Conservation (phyloP, 2,888 invertebrate genomes). For the Drosophila pullipes region DNA sequence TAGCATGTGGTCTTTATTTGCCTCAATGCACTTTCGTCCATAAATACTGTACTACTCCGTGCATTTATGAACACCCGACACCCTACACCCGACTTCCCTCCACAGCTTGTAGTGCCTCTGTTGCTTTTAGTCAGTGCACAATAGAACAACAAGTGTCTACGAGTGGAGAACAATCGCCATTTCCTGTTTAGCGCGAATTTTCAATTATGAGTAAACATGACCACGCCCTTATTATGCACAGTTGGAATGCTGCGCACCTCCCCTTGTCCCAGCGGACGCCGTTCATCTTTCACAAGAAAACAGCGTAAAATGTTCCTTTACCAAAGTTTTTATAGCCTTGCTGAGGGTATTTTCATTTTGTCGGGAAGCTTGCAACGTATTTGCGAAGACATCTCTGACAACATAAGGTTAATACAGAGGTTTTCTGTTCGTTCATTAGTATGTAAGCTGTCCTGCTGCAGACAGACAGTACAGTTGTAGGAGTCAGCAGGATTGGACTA, state of each 20-base stretch:
- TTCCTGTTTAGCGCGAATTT: conserved; percentile 81
- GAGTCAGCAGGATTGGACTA: not conserved
- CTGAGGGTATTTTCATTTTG: not conserved
- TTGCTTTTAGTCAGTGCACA: conserved; percentile 43
- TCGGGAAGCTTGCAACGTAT: not conserved
- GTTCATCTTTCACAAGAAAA: conserved; percentile 22
- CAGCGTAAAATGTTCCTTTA: conserved; percentile 55
- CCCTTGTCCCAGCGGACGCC: not conserved
- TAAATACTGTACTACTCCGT: conserved; percentile 57
- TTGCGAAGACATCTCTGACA: not conserved
- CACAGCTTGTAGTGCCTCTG: not conserved
- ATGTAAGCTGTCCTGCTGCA: not conserved
- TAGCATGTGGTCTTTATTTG: conserved; percentile 53
- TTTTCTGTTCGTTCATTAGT: not conserved
- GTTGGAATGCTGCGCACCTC: not conserved
- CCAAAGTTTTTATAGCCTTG: conserved; percentile 32
- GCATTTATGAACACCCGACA: conserved; percentile 59
- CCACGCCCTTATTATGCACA: conserved; percentile 29
- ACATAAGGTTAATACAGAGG: not conserved
- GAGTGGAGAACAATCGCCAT: conserved; percentile 50
- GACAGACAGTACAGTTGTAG: not conserved
- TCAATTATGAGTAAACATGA: conserved; percentile 75
- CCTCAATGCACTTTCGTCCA: conserved; percentile 42
- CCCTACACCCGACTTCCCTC: not conserved
- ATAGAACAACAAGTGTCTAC: conserved; percentile 63